Base-by-base conservation (phyloP, 2,113 vertebrate species). In the Neogobius melanostomus region DNA sequence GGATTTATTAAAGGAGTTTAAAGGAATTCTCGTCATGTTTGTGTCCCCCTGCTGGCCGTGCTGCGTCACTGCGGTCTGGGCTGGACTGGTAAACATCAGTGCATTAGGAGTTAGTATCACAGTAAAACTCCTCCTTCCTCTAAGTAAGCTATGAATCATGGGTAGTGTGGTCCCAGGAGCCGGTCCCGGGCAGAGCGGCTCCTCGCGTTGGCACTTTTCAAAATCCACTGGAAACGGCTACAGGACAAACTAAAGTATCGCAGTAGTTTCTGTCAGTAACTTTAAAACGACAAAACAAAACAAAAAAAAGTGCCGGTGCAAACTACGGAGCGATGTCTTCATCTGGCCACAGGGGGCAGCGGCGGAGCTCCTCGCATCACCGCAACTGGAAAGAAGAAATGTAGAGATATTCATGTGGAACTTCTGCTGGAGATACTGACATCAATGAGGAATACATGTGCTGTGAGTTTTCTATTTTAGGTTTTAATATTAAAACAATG, bases 311-410 rank as follows among this genome's bases (percentile, higher is more conserved):
- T 59, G 56, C 36, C 12, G 60, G 43, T 62, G 43, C 60, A 44
- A 43, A 62, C 2, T 6, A 62, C 36, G 11, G 14, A 16, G 28
- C 28, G 42, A 16, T 28, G 7, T 56, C 28, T 88, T 91, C 87
- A 91, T 85, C 91, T 88, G n/a, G 83, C 89, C 0, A 92, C 84
- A 17, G 91, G 91, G 1, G 91, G 91, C 21, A 91, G 84, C 0
- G 91, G 91, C 1, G 91, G 91, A 54, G 90, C 91, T 76, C 91
- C 91, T 69, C 90, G 87, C 77, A 89, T 82, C 77, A 86, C 90
- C 83, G 81, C 44, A 87, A 80, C 66, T 36, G 69, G 5, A 81
- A n/a, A 69, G 6, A 72, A 11, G 66, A 51, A 70, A 15, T 67
- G 50, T 46, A n/a, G 21, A 0, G 43, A 60, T 8, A 9, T 3